Evolutionary conservation across 2,888 invertebrate genomes (phyloP).

Genomic region (Entomobrya multifasciata): DNA sequence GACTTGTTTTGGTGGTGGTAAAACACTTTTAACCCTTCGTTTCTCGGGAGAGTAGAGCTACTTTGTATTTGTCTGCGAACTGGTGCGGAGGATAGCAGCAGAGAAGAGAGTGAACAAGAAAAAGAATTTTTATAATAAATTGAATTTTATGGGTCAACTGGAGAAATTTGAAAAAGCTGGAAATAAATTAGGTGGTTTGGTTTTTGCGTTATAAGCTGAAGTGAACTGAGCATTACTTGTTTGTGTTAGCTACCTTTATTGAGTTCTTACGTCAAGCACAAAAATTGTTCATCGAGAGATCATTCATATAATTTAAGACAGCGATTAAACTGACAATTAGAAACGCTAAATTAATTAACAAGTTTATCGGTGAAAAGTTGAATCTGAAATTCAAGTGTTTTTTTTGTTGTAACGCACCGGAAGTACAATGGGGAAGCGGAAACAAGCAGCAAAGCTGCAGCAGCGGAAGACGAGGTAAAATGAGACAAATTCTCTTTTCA

Average conservation of each 20-base stretch:
- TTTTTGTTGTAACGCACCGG: neutral
- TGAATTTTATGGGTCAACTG: neutral
- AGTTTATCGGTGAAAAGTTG: neutral
- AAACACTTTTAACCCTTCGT: slow-evolving; percentile 51
- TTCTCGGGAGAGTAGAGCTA: slow-evolving; percentile 39
- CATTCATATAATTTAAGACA: no score
- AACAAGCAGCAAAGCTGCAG: slow-evolving; percentile 1
- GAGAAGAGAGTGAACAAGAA: neutral
- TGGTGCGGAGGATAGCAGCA: slow-evolving; percentile 26
- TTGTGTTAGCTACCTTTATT: no score
- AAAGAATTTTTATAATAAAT: neutral
- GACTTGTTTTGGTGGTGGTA: slow-evolving; percentile 19
- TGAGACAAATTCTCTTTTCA: no score
- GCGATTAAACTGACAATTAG: no score
- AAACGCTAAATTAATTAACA: no score
- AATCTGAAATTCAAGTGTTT: neutral
- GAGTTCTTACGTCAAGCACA: no score
- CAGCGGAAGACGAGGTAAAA: slow-evolving; percentile 22
- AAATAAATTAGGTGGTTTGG: no score
- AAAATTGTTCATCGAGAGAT: no score
- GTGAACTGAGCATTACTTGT: no score
- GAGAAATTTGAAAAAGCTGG: neutral
- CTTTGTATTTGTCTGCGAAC: slow-evolving; percentile 17
- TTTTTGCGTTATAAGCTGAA: no score
- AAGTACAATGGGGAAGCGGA: slow-evolving; percentile 46